phyloP scores from a whole-genome alignment of 1,140 invertebrate genomes.

The Drosophila asahinai region DNA sequence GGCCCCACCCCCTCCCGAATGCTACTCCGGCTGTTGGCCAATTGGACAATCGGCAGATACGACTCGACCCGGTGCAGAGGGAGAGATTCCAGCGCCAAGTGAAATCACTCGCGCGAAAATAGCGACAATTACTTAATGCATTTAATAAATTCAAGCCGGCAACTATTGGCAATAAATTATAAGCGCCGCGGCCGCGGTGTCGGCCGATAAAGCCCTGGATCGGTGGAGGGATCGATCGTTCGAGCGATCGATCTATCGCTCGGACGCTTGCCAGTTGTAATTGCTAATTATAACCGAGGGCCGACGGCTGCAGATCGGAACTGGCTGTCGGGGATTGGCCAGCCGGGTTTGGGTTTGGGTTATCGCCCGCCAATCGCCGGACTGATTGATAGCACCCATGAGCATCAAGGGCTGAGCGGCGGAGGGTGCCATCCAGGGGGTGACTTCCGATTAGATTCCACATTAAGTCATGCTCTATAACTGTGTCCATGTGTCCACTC shows the following conservation, averaged over 20 bases:
- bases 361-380: conserved; percentile 43
- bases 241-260: conserved; percentile 7
- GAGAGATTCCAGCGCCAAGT: conserved; percentile 6
- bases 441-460: conserved; percentile 5
- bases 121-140: conserved; percentile 73
- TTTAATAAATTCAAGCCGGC: conserved; percentile 66
- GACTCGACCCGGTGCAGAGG: not conserved
- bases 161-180: conserved; percentile 59
- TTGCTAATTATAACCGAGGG: conserved; percentile 66
- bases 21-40: not conserved
- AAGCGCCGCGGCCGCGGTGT: conserved; percentile 33
- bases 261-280: conserved; percentile 47
- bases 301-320: conserved; percentile 18
- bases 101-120: conserved; percentile 67
- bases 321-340: conserved; percentile 31
- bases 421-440: not conserved
- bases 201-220: conserved; percentile 48
- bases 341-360: not conserved
- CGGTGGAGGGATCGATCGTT: conserved; percentile 20
- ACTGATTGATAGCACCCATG: conserved; percentile 17
- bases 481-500: not conserved
- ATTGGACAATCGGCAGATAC: conserved; percentile 11
- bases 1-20: not conserved
- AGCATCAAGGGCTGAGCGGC: not conserved
- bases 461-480: conserved; percentile 19